These are phyloP conservation scores for Oscheius sp. DNA, from an alignment of 2,888 invertebrate species.

Conservation along the genomic window DNA sequence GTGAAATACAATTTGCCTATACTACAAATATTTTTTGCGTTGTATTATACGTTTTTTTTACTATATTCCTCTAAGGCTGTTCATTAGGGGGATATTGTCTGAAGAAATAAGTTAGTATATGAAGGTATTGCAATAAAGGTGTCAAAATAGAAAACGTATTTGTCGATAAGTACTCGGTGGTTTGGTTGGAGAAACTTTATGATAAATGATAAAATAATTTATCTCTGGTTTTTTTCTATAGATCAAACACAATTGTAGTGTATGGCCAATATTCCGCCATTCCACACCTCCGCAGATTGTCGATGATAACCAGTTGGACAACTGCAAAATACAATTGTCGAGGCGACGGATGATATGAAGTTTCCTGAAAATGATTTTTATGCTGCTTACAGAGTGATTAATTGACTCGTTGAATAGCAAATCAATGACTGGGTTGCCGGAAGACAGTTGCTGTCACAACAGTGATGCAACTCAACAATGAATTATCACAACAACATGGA, in stretches of 20 bases:
- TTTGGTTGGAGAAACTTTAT: too few species aligned
- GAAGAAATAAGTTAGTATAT: too few species aligned
- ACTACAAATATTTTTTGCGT: too few species aligned
- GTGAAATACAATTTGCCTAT: too few species aligned
- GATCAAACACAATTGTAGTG: slow-evolving; percentile 29
- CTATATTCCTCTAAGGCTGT: too few species aligned
- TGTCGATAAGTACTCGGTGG: too few species aligned
- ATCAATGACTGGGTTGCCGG: background rate
- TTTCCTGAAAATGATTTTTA: slow-evolving; percentile 10
- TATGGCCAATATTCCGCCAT: slow-evolving; percentile 1
- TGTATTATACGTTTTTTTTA: too few species aligned
- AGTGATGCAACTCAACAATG: background rate
- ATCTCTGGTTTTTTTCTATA: background rate
- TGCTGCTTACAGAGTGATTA: background rate
- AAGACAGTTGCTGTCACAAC: slow-evolving; percentile 25
- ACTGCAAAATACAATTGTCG: slow-evolving; percentile 25
- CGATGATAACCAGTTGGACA: slow-evolving; percentile 20
- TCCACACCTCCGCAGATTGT: slow-evolving; percentile 7
- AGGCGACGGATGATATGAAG: background rate
- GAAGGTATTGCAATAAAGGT: too few species aligned
- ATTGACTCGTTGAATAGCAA: background rate
- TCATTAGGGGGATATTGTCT: too few species aligned
- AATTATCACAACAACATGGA: background rate
- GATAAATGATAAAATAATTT: too few species aligned
- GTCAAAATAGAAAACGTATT: too few species aligned